Conservation (phyloP, 2,888 invertebrate genomes). For the Gandaritis pyraliata region DNA sequence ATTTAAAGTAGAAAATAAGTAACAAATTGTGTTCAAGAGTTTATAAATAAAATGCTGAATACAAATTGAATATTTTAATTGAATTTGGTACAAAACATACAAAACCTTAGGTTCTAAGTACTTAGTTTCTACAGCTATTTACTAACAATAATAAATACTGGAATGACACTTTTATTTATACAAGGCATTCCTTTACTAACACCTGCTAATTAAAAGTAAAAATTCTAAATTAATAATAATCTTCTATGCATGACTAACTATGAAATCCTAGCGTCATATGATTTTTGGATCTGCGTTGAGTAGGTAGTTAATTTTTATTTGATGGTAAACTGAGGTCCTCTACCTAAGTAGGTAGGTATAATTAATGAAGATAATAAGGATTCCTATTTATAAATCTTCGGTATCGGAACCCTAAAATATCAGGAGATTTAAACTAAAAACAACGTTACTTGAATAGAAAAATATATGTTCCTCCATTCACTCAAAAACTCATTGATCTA, state of each 20-base stretch:
- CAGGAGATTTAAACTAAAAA: too few species aligned
- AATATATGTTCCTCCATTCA: too few species aligned
- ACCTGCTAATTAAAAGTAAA: conserved; percentile 13
- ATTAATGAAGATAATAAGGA: too few species aligned
- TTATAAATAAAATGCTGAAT: conserved; percentile 24
- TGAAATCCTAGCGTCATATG: neutral
- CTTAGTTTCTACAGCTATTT: conserved; percentile 22
- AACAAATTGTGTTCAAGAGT: conserved; percentile 26
- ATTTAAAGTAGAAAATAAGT: conserved; percentile 22
- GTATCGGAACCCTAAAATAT: too few species aligned
- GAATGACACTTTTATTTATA: conserved; percentile 20
- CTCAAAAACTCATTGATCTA: too few species aligned
- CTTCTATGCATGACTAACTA: neutral
- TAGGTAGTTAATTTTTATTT: neutral
- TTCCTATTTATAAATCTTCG: too few species aligned
- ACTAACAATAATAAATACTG: conserved; percentile 36
- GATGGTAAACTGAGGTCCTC: too few species aligned
- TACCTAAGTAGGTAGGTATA: too few species aligned
- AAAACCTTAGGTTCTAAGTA: conserved; percentile 22
- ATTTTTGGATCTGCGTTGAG: neutral
- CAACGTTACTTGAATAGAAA: too few species aligned
- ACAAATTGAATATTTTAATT: conserved; percentile 28
- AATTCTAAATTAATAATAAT: conserved; percentile 6
- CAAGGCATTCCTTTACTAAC: conserved; percentile 15
- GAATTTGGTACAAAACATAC: conserved; percentile 17